Percentiles rank a stretch among this genome's conserved stretches.
phyloP scores from a whole-genome alignment of 2,113 vertebrate genomes.

The Alligator sinensis region DNA sequence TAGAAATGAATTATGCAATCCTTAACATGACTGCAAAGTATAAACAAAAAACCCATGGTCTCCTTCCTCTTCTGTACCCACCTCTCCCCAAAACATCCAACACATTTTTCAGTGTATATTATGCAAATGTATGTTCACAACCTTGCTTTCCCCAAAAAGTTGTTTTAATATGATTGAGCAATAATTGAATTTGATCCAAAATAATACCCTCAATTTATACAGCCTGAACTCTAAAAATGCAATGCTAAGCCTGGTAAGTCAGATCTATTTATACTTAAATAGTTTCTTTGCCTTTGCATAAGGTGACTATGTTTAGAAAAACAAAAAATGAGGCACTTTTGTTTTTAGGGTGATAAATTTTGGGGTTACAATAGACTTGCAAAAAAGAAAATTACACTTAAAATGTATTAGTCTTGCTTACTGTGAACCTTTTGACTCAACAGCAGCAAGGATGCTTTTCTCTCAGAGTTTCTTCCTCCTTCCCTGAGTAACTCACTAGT shows the following conservation, averaged over 20 bases:
- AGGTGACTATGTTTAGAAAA: background rate
- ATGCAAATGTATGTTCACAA: background rate
- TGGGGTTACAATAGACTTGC: background rate
- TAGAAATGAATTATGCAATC: background rate
- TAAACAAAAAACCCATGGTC: background rate
- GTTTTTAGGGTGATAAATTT: background rate
- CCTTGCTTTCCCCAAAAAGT: background rate
- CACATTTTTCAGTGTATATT: background rate
- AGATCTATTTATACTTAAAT: background rate
- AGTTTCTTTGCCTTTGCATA: background rate
- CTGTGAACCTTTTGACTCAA: background rate
- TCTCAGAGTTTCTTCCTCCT: background rate
- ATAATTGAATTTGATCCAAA: background rate
- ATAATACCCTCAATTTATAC: background rate
- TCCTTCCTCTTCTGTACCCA: no score
- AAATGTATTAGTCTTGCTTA: background rate
- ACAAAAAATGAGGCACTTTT: background rate
- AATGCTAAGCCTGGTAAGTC: background rate
- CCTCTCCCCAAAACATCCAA: background rate
- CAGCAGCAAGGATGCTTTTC: accelerated
- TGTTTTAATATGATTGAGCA: background rate
- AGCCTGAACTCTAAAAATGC: background rate
- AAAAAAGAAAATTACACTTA: background rate
- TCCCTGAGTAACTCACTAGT: background rate
- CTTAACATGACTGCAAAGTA: background rate